phyloP scores from a whole-genome alignment of 2,797 vertebrate genomes.

The Vultur gryphus region DNA sequence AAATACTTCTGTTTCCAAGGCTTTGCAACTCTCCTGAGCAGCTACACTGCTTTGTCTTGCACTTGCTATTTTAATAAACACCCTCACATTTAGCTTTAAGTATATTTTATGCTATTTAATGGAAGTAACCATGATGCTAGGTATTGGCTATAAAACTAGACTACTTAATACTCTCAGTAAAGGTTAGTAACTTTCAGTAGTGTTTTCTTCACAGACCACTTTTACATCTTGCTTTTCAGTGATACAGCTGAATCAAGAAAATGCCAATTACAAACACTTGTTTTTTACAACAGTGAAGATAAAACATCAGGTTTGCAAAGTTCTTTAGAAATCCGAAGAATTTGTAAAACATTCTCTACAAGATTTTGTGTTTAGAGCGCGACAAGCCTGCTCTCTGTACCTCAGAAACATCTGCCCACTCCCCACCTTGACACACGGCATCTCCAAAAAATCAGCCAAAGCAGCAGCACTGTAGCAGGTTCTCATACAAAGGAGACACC shows the following conservation, averaged over 20 bases:
- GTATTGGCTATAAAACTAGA: slow-evolving; percentile 9
- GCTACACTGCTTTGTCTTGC: slow-evolving; percentile 34
- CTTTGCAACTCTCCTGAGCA: neutral
- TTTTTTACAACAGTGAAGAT: neutral
- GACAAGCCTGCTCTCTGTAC: neutral
- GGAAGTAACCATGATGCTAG: neutral
- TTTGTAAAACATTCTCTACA: neutral
- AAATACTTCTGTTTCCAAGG: neutral
- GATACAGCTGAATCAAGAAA: neutral
- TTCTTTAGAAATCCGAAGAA: neutral
- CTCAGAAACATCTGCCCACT: neutral
- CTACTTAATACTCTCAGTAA: neutral
- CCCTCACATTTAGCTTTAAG: neutral
- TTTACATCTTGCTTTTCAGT: neutral
- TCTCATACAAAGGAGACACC: neutral
- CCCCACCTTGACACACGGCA: neutral
- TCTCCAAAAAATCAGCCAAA: neutral
- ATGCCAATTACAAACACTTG: neutral
- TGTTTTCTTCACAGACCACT: neutral
- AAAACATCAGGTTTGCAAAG: neutral
- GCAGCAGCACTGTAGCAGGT: neutral
- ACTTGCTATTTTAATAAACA: slow-evolving; percentile 55
- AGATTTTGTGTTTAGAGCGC: neutral
- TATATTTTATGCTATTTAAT: slow-evolving; percentile 9
- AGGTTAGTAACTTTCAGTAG: neutral